A percentile compares a stretch with the other conserved stretches of the same genome.
Conservation (phyloP, 2,797 vertebrate species). For the Anomalospiza imberbis region DNA sequence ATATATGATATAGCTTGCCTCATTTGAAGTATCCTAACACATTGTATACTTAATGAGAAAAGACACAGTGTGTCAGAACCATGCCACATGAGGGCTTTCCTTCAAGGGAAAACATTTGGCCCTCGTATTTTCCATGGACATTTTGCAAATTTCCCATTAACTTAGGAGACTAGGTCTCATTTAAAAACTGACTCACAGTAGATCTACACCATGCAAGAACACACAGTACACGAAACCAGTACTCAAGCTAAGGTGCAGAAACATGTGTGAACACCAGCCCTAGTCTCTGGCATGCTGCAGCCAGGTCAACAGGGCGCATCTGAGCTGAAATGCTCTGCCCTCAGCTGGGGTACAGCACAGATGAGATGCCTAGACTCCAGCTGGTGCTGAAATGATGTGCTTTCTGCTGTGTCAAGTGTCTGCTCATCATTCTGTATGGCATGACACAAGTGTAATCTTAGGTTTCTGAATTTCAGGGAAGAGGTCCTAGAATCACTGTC, state of each 20-base stretch:
- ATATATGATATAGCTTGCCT: background rate
- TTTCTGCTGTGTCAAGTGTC: background rate
- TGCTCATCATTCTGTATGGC: fast-evolving
- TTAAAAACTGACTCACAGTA: background rate
- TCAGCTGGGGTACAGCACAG: background rate
- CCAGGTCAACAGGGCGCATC: background rate
- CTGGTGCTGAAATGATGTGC: background rate
- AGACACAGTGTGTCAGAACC: background rate
- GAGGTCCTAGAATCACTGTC: background rate
- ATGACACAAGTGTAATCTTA: fast-evolving
- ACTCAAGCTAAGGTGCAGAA: fast-evolving
- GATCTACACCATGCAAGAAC: background rate
- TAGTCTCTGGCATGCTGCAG: background rate
- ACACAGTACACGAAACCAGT: background rate
- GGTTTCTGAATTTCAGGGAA: background rate
- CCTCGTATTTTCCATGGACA: background rate
- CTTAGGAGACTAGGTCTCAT: background rate
- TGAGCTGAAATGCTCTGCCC: background rate
- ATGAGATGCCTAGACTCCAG: background rate
- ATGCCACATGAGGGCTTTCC: background rate
- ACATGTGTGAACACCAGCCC: fast-evolving
- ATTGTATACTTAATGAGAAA: background rate
- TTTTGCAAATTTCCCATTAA: background rate
- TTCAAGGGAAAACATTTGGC: background rate
- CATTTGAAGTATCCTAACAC: background rate